These are phyloP conservation scores for Mixornis gularis DNA, from an alignment of 2,113 vertebrate species.

Conservation along the genomic window DNA sequence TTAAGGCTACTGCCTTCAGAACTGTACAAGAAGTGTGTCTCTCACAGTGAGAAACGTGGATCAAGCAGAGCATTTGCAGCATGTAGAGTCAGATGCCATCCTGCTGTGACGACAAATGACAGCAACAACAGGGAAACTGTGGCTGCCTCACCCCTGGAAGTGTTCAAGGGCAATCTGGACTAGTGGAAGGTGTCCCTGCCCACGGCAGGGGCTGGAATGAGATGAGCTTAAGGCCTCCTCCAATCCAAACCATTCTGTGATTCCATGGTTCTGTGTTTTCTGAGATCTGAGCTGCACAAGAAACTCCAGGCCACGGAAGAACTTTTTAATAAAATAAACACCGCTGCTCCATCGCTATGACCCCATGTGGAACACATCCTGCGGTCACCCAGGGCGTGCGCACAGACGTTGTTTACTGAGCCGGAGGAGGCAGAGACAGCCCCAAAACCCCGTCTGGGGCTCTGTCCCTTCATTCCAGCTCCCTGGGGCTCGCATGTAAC, in stretches of 20 bases:
- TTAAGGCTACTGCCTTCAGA: neutral
- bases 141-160: neutral
- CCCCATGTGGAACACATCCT: neutral
- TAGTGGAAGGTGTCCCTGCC: neutral
- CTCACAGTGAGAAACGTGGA: fast-evolving
- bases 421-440: neutral
- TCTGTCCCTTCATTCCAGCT: fast-evolving
- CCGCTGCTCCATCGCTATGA: fast-evolving
- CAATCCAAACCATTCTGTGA: neutral
- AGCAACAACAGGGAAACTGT: neutral
- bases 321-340: neutral
- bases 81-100: fast-evolving
- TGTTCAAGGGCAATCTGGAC: neutral
- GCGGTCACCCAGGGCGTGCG: neutral
- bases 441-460: neutral
- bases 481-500: fast-evolving
- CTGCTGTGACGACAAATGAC: neutral
- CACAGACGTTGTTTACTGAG: fast-evolving
- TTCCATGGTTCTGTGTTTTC: neutral
- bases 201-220: neutral
- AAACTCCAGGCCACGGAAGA: neutral
- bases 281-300: fast-evolving
- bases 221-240: no score
- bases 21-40: fast-evolving
- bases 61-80: neutral